phyloP scores from a whole-genome alignment of 2,888 invertebrate genomes.

The Drosophila differens region DNA sequence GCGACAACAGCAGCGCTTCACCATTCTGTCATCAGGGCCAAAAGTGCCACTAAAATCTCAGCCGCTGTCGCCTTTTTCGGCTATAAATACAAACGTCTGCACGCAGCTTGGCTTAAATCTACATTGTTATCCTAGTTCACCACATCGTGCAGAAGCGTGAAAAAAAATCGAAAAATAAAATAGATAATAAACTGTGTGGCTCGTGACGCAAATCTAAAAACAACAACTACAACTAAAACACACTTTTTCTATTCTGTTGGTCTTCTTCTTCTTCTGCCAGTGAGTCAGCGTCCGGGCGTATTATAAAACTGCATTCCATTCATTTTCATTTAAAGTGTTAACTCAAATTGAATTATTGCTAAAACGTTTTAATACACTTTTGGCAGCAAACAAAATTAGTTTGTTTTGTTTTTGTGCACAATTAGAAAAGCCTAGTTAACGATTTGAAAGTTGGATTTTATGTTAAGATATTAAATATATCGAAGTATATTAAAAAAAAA shows the following conservation, averaged over 20 bases:
- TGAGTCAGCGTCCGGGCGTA: conserved; percentile 55
- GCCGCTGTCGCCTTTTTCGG: conserved; percentile 63
- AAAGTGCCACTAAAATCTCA: conserved; percentile 73
- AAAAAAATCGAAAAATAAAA: conserved; percentile 34
- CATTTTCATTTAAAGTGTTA: conserved; percentile 24
- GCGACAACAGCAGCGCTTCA: conserved; percentile 20
- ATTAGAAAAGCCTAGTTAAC: not conserved
- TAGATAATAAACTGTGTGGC: conserved; percentile 31
- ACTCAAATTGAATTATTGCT: not conserved
- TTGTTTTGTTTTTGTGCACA: not conserved
- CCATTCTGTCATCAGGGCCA: conserved; percentile 56
- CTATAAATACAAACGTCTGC: conserved; percentile 84
- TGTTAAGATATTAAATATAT: not conserved
- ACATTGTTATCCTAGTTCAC: conserved; percentile 82
- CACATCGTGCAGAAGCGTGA: conserved; percentile 60
- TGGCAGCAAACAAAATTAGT: not conserved
- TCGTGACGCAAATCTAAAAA: conserved; percentile 63
- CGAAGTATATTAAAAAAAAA: not conserved
- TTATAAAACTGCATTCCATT: conserved; percentile 48
- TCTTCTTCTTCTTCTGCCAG: conserved; percentile 26
- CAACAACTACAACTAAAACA: conserved; percentile 16
- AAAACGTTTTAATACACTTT: not conserved
- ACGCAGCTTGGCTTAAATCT: conserved; percentile 82
- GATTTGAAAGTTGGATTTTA: not conserved
- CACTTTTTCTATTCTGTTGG: not conserved